These are phyloP conservation scores for Dendrocincla fuliginosa DNA, from an alignment of 2,797 vertebrate species.

Conservation along the genomic window DNA sequence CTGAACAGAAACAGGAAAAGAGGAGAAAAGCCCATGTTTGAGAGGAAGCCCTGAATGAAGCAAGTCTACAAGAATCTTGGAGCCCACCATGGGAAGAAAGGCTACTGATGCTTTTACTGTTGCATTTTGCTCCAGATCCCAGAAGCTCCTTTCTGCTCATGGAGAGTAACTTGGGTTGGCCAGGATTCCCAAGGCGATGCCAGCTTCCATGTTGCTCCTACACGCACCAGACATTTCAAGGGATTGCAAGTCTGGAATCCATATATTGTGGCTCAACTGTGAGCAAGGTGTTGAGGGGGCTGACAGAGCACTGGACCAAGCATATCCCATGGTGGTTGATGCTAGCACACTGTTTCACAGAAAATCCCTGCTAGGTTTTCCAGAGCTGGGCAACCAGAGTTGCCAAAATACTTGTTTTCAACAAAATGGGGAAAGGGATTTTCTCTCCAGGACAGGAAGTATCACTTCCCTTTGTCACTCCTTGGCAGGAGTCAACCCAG, in stretches of 20 bases:
- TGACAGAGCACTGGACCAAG: not conserved
- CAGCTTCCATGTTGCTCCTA: not conserved
- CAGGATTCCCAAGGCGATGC: not conserved
- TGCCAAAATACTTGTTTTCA: not conserved
- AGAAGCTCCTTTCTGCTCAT: not conserved
- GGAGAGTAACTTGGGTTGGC: not conserved
- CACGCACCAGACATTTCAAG: not conserved
- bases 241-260: not conserved
- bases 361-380: not conserved
- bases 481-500: not conserved
- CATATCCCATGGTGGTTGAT: not conserved
- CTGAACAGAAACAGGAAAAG: not conserved
- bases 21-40: not conserved
- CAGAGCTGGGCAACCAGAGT: not conserved
- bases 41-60: not conserved
- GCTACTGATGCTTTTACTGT: not conserved
- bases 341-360: not conserved
- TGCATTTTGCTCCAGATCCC: not conserved
- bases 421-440: not conserved
- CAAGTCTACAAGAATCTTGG: not conserved
- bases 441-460: not conserved
- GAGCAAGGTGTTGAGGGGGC: not conserved
- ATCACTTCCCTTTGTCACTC: not conserved
- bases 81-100: not conserved
- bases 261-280: not conserved